phyloP scores from a whole-genome alignment of 2,797 vertebrate species.

The Numenius phaeopus region DNA sequence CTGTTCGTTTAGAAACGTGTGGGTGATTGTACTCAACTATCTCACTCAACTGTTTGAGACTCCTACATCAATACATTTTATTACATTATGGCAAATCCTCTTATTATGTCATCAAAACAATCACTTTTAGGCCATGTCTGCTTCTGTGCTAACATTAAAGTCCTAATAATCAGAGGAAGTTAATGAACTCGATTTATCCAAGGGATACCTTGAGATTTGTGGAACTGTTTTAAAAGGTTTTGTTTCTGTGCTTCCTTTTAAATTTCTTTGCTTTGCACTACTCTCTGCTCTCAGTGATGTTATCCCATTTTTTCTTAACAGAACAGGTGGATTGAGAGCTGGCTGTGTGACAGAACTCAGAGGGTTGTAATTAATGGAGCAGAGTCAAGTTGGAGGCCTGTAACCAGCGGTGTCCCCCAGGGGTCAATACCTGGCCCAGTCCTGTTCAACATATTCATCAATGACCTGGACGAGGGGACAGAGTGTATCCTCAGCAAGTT shows the following conservation, averaged over 20 bases:
- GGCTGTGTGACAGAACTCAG: too few relatives aligned
- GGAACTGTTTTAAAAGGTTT: not conserved
- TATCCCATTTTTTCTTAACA: not conserved
- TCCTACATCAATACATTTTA: not conserved
- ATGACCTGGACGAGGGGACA: too few relatives aligned
- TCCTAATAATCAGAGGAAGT: not conserved
- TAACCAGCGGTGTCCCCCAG: too few relatives aligned
- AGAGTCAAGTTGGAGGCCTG: too few relatives aligned
- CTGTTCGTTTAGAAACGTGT: not conserved
- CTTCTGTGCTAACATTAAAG: not conserved
- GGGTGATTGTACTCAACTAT: not conserved
- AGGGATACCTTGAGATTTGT: not conserved
- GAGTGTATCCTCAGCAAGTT: too few relatives aligned
- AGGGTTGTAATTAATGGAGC: too few relatives aligned
- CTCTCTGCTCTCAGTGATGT: not conserved
- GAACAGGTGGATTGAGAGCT: not conserved
- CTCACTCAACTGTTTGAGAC: not conserved
- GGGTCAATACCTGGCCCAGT: too few relatives aligned
- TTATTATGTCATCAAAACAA: constrained; percentile 20
- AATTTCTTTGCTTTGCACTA: not conserved
- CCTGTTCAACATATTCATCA: too few relatives aligned
- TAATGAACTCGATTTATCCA: not conserved
- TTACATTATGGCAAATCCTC: not conserved
- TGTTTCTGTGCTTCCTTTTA: not conserved
- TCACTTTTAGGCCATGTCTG: not conserved